These are phyloP conservation scores for Eidolon dupreanum DNA, from an alignment of 2,797 vertebrate species.

Conservation along the genomic window DNA sequence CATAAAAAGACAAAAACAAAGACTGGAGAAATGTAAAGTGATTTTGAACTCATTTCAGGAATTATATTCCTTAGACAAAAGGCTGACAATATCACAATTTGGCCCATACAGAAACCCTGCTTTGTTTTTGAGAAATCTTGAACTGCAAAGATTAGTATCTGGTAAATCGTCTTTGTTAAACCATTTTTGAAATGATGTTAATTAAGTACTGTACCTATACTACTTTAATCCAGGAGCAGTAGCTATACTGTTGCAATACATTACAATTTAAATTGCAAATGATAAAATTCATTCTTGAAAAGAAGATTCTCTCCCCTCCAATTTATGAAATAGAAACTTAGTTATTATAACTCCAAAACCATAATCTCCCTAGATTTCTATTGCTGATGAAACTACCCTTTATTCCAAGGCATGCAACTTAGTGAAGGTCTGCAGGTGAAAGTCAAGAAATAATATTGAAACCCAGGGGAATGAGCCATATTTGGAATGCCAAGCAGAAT, in stretches of 20 bases:
- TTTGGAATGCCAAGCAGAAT: conserved; percentile 57
- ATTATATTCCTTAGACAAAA: conserved; percentile 23
- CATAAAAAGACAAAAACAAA: not conserved
- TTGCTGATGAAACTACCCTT: conserved; percentile 42
- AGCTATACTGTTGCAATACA: not conserved
- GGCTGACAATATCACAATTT: not conserved
- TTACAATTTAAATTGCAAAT: conserved; percentile 36
- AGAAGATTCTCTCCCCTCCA: not conserved
- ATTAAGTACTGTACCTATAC: not conserved
- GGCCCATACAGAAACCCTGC: not conserved
- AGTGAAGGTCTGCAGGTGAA: not conserved
- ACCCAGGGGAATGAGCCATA: conserved; percentile 17
- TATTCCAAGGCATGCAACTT: conserved; percentile 35
- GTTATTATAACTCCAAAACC: conserved; percentile 7
- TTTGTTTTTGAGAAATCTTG: conserved; percentile 33
- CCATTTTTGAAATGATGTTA: conserved; percentile 24
- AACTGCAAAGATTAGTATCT: not conserved
- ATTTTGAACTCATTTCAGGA: conserved; percentile 44
- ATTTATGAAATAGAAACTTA: conserved; percentile 40
- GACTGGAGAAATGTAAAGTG: not conserved
- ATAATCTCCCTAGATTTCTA: conserved; percentile 40
- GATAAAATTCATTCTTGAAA: conserved; percentile 28
- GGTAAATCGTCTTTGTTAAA: conserved; percentile 23
- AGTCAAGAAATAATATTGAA: conserved; percentile 40
- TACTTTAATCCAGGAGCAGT: not conserved